These are phyloP conservation scores for Hapalemur alaotrensis DNA, from an alignment of 2,797 vertebrate genomes.

Conservation along the genomic window DNA sequence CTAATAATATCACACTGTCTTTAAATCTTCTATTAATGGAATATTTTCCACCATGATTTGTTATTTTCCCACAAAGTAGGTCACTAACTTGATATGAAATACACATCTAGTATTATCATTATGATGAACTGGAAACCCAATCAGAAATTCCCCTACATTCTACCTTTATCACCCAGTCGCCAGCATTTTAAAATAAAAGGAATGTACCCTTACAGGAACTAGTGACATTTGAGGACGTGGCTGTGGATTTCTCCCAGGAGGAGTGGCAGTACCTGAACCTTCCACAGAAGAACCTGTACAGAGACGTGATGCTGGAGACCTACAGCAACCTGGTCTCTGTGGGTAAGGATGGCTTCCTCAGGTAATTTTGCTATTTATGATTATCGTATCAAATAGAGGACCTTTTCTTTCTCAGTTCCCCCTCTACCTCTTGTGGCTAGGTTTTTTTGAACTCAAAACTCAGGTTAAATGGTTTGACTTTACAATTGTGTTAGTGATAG, in stretches of 20 bases:
- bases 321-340: constrained; percentile 73
- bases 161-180: not conserved
- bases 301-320: constrained; percentile 77
- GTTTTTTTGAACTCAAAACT: constrained; percentile 39
- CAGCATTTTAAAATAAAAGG: constrained; percentile 57
- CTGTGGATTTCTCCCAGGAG: constrained; percentile 73
- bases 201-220: constrained; percentile 63
- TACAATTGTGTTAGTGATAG: not conserved
- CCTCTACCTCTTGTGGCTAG: not conserved
- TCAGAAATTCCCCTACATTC: constrained; percentile 12
- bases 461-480: constrained; percentile 36
- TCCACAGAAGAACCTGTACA: constrained; percentile 72
- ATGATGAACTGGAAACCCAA: constrained; percentile 12
- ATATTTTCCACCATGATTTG: not conserved
- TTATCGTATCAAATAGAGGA: not conserved
- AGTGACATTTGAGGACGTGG: constrained; percentile 72
- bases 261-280: constrained; percentile 75
- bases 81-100: not conserved
- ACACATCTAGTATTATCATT: not conserved
- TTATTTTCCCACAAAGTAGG: constrained; percentile 1
- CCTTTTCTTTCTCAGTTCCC: not conserved
- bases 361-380: not conserved
- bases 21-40: not conserved
- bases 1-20: not conserved
- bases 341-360: constrained; percentile 68